Base-by-base conservation (phyloP, 30 jellyfish, hydroid and myxozoan species). In the Cassiopea andromeda region DNA sequence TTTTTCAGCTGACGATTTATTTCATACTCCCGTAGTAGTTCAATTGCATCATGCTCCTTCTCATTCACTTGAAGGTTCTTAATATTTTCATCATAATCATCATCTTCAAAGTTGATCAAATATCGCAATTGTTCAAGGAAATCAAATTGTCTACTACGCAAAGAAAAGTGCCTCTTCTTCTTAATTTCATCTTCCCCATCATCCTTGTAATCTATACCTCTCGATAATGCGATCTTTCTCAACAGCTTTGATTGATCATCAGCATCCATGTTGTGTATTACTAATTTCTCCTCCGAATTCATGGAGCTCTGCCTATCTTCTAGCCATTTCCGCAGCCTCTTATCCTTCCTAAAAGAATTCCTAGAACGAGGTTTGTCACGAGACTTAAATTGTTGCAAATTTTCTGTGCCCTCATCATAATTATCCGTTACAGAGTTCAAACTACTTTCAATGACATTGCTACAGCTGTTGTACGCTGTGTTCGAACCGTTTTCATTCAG, bases 71-170 rank as follows among this genome's bases (percentile, higher is more conserved):
- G 77, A 15, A 83, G 59, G 19, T 57, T 44, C 73, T 44, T 69
- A 44, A 57, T 71, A 44, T n/a, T 7, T 5, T 77, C 86, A 57
- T 87, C 81, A 73, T 66, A 64, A 66, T 66, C 90, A 48, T 87
- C 94, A 81, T 87, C 94, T 69, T 87, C 94, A 61, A 87, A 78
- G 66, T 87, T 87, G 2, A 87, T 87, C 90, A 87, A 57, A 54
- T 87, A 87, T 12, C 90, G 82, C 47, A 87, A 61, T 87, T 87
- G 94, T 45, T 75, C 79, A 9, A 87, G 84, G 47, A 87, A 87
- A 46, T 87, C 94, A 27, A 83, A 72, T 43, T 83, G 79, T 46
- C 91, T 72, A 59, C 91, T 83, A 7, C 70, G 74, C 16, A 72
- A 46, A 44, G 91, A 83, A 16, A 68, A 69, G 69, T 81, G 38